A percentile compares a stretch with the other conserved stretches of the same genome.
phyloP scores from a whole-genome alignment of 2,113 vertebrate species.

The Rhinichthys klamathensis region DNA sequence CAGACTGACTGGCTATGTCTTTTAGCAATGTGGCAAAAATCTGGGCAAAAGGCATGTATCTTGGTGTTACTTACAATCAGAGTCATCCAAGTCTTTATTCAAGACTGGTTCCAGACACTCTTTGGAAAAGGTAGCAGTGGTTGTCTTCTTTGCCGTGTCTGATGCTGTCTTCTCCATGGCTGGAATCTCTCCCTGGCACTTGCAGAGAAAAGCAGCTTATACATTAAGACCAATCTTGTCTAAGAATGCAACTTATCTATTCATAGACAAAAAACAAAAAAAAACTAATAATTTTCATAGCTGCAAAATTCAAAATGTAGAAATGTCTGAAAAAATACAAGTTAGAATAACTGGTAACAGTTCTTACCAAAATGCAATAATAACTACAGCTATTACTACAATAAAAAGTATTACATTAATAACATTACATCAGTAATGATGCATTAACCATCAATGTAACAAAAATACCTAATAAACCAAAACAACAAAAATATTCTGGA shows the following conservation, averaged over 20 bases:
- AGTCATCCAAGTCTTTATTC: not conserved
- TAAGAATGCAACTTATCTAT: not conserved
- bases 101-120: not conserved
- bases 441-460: not conserved
- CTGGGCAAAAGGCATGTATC: not conserved
- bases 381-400: not conserved
- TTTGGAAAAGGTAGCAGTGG: not conserved
- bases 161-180: conserved; percentile 31
- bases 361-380: not conserved
- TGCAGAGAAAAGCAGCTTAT: not conserved
- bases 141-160: conserved; percentile 27
- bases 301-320: not conserved
- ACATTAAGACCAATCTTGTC: not conserved
- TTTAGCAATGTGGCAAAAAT: not conserved
- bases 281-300: not conserved
- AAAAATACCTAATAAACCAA: not conserved
- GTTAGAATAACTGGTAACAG: not conserved
- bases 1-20: not conserved
- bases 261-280: not conserved
- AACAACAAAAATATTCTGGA: not conserved
- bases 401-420: not conserved
- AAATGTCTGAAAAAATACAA: not conserved
- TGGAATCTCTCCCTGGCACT: not conserved
- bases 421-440: not conserved
- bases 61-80: conserved; percentile 24